Evolutionary conservation across 2,888 invertebrate genomes (phyloP).

Genomic region (Mesorhabditis spiculigera): DNA sequence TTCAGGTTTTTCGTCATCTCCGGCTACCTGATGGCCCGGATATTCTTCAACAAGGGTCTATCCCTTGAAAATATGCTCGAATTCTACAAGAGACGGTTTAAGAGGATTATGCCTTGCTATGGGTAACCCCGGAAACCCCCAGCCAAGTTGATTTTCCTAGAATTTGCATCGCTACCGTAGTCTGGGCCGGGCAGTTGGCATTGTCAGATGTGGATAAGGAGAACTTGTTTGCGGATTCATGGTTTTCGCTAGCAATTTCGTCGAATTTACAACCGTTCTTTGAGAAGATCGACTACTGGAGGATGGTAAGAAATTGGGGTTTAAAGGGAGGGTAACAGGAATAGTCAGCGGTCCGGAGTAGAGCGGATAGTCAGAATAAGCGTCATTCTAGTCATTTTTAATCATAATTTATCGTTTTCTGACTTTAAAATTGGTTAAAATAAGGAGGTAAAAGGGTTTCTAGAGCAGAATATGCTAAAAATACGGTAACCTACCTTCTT

Average conservation of each 20-base stretch:
- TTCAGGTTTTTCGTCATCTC: conserved; percentile 4
- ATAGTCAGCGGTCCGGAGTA: too few species aligned
- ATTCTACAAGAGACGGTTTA: conserved; percentile 1
- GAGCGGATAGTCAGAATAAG: too few species aligned
- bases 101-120: conserved; percentile 1
- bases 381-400: too few species aligned
- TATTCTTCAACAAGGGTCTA: neutral
- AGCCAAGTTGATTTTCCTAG: neutral
- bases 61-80: neutral
- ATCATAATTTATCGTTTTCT: too few species aligned
- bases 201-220: conserved; percentile 1
- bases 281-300: neutral
- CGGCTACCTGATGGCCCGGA: neutral
- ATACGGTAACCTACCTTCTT: neutral
- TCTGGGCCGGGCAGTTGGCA: neutral
- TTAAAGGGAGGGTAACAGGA: too few species aligned
- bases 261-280: neutral
- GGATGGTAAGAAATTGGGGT: neutral
- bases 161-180: neutral
- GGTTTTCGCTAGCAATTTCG: neutral
- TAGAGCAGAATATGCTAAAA: too few species aligned
- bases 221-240: neutral
- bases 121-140: neutral
- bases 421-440: too few species aligned
- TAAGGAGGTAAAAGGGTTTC: too few species aligned